Conservation (phyloP, 2,113 vertebrate species). For the Macrotus californicus region DNA sequence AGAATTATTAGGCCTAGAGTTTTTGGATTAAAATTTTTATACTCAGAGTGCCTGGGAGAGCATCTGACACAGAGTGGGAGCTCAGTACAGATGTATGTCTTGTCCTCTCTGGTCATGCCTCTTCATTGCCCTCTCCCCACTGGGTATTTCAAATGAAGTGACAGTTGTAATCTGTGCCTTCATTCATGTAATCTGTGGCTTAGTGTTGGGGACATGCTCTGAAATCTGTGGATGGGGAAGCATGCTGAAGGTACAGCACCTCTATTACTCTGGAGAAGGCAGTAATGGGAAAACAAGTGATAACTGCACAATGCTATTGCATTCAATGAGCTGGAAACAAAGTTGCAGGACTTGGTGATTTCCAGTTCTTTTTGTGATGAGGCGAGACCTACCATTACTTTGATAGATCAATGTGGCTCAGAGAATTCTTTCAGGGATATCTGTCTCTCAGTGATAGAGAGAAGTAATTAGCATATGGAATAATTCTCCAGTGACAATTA, state of each 20-base stretch:
- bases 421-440: slow-evolving; percentile 55
- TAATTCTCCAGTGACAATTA: slow-evolving; percentile 52
- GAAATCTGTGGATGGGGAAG: not conserved
- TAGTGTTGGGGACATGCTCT: not conserved
- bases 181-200: not conserved
- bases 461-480: slow-evolving; percentile 56
- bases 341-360: slow-evolving; percentile 21
- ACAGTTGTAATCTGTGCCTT: not conserved
- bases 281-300: slow-evolving; percentile 38
- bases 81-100: not conserved
- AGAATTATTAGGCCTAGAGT: not conserved
- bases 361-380: not conserved
- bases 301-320: slow-evolving; percentile 56
- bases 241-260: slow-evolving; percentile 6
- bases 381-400: not conserved
- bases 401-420: slow-evolving; percentile 37
- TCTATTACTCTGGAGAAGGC: slow-evolving; percentile 40
- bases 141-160: not conserved
- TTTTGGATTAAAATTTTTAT: not conserved
- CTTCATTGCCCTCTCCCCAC: not conserved
- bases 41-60: not conserved
- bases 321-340: slow-evolving; percentile 58
- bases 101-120: not conserved
- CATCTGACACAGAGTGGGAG: not conserved
- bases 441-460: slow-evolving; percentile 54